phyloP scores from a whole-genome alignment of 2,888 invertebrate species.

The Girardia tigrina region DNA sequence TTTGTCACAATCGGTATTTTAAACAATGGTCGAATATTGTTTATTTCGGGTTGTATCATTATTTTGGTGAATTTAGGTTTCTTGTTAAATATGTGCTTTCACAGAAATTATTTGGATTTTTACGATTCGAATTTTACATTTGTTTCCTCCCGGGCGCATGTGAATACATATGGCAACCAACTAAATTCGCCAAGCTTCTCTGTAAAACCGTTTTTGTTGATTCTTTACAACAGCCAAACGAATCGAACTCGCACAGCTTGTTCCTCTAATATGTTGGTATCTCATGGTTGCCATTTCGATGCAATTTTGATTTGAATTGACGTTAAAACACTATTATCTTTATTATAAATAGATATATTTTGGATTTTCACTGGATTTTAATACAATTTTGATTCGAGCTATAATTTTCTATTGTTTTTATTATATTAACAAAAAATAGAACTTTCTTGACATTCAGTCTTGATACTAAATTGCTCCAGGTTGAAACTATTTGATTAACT shows the following conservation, averaged over 20 bases:
- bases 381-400: too few relatives aligned
- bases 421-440: too few relatives aligned
- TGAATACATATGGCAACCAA: neutral
- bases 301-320: too few relatives aligned
- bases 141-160: neutral
- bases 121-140: neutral
- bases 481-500: too few relatives aligned
- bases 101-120: neutral
- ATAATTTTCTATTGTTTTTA: too few relatives aligned
- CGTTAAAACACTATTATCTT: too few relatives aligned
- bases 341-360: too few relatives aligned
- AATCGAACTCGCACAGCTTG: neutral
- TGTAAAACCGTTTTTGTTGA: neutral
- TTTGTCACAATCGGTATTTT: neutral
- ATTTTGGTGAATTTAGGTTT: neutral
- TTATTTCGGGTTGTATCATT: neutral
- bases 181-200: neutral
- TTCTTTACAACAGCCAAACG: neutral
- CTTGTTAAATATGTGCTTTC: neutral
- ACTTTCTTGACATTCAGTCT: too few relatives aligned
- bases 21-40: neutral
- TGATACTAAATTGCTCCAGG: too few relatives aligned
- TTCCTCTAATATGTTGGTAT: neutral
- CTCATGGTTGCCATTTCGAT: too few relatives aligned
- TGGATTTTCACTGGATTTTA: too few relatives aligned